Conservation (phyloP, 1,140 invertebrate genomes). For the Contarinia nasturtii region DNA sequence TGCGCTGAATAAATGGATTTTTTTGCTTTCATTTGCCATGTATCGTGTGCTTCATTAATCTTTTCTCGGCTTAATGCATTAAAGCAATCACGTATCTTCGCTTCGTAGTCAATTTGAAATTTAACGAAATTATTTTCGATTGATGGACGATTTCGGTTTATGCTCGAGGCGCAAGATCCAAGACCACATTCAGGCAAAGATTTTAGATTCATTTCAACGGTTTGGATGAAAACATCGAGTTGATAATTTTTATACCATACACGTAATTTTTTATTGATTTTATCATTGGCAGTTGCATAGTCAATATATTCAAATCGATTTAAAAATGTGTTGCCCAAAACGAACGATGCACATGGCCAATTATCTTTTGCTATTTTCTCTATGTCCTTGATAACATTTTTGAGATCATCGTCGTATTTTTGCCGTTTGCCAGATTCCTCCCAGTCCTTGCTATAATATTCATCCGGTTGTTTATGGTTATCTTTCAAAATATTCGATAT, state of each 20-base stretch:
- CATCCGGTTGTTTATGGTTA: background rate
- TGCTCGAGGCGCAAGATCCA: background rate
- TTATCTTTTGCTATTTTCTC: too few relatives aligned
- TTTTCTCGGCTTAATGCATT: background rate
- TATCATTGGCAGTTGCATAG: too few relatives aligned
- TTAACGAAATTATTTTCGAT: background rate
- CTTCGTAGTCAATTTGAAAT: background rate
- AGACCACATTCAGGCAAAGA: background rate
- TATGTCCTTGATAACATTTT: too few relatives aligned
- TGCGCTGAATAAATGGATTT: background rate
- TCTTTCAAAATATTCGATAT: background rate
- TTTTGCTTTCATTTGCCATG: background rate
- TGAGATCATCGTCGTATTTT: too few relatives aligned
- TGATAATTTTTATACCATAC: background rate
- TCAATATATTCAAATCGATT: too few relatives aligned
- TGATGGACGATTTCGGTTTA: background rate
- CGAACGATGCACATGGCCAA: too few relatives aligned
- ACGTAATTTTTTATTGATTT: background rate
- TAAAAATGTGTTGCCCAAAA: too few relatives aligned
- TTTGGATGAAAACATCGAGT: background rate
- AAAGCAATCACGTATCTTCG: background rate
- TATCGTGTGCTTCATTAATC: background rate
- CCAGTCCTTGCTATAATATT: too few relatives aligned
- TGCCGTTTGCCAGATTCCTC: too few relatives aligned
- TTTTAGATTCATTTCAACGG: background rate